Base-by-base conservation (phyloP, 2,113 vertebrate genomes). In the Platycercus adscitus region DNA sequence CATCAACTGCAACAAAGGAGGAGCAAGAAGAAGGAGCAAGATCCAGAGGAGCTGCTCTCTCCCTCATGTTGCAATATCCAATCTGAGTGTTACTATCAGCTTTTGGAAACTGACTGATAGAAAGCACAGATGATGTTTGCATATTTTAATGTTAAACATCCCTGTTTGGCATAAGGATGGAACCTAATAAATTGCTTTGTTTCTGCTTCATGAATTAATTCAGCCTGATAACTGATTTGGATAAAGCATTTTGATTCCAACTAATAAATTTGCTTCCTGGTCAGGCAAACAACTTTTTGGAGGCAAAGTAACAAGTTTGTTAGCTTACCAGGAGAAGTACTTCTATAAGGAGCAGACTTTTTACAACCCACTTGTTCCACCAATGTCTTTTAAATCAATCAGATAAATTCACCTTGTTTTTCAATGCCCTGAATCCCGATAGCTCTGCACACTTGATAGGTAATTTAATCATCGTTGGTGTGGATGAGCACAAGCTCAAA, bases 351-450 rank as follows among this genome's bases (percentile, higher is more conserved):
- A 80, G 60, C 2, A 83, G 28, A 84, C 14, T 53, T 91, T 93
- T 96, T 83, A 76, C 56, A 93, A 95, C 75, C 81, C 89, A 82
- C 17, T 96, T 97, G 95, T 96, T 97, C 97, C 95, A 91, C 75
- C 82, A 33, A 8, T 60, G 97, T 97, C 96, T 97, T 94, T 93
- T 95, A 97, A 97, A 98, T 98, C 98, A 98, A 98, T 98, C 98
- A 98, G 98, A 98, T 98, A 98, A 98, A 98, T 98, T 98, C 97
- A 98, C 97, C 98, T 98, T 97, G 93, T 94, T 97, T 97, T 97
- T 96, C 94, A 91, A 28, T 96, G 97, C 92, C 97, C 97, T 98
- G 98, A 98, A 98, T 98, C 97, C 96, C 97, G 98, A 98, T 98
- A 98, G 98, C 97, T 89, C 68, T 16, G 98, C 97, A 97, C 98